Evolutionary conservation across 2,888 invertebrate species (phyloP), one percentile per base, ranked within the genome.

Genomic region (Panzeria rudis): DNA sequence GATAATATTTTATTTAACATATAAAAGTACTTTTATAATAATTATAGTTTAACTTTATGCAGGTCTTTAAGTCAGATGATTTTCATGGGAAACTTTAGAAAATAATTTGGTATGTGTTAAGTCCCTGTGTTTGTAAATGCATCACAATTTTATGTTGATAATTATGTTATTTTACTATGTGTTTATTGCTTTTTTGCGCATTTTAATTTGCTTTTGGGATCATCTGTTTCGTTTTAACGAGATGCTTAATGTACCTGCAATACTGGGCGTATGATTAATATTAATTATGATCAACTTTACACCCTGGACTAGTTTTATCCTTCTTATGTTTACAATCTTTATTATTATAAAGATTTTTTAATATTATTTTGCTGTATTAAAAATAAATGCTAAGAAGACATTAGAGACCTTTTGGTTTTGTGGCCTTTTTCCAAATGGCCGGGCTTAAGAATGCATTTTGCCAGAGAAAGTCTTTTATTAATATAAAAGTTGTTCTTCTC

Each of bases 1-100:
- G 80, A 25, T 80, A 73, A 80, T 73, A 73, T 47, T 44, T 68
- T 44, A n/a, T 47, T 66, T 7, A 44, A 41, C 32, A 54, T 56
- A 23, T 44, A 59, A 35, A 59, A 47, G 54, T 25, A 52, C n/a
- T 64, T 23, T 66, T 44, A 29, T 44, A 41, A 52, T 35, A 44
- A 52, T n/a, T 59, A 47, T 15, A 52, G 38, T 54, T 64, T 23
- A 11, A 6, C 8, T 25, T 32, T 17, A 25, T 29, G 23, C n/a
- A 47, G 35, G 29, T 29, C n/a, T n/a, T n/a, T n/a, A n/a, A 29
- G 54, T 41, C 44, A 23, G 23, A 11, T 52, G 23, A 23, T 6
- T 3, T 52, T 52, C 9, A 52, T 52, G 11, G 11, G 3, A 23
- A 23, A 52, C 11, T 52, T 52, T 23, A 23, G 50, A 13, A 23